Conservation (phyloP, 1,140 invertebrate species). For the Armadillidium nasatum region DNA sequence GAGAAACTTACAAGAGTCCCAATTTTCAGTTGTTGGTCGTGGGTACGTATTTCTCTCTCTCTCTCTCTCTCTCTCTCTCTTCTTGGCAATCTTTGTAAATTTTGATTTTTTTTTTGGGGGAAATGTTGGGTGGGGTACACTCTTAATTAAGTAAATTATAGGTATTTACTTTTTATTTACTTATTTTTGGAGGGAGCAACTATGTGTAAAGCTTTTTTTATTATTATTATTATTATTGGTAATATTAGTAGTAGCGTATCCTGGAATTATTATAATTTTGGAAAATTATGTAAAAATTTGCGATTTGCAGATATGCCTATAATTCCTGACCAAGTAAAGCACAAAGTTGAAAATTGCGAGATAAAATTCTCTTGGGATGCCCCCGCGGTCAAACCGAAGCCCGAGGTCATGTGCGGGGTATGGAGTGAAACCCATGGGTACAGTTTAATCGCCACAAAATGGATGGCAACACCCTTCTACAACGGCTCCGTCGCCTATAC, state of each 20-base stretch:
- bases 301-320: not conserved
- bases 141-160: too few species aligned
- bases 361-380: conserved; percentile 25
- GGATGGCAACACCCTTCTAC: conserved; percentile 24
- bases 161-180: too few species aligned
- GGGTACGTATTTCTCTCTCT: not conserved
- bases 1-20: not conserved
- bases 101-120: too few species aligned
- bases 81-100: too few species aligned
- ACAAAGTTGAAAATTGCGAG: conserved; percentile 24
- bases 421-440: conserved; percentile 20
- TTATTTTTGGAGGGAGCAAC: too few species aligned
- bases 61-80: too few species aligned
- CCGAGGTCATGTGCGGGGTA: conserved; percentile 21
- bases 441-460: conserved; percentile 17
- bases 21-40: not conserved
- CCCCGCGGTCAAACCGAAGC: conserved; percentile 22
- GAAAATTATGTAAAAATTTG: not conserved
- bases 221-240: too few species aligned
- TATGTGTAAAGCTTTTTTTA: too few species aligned
- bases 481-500: conserved; percentile 27
- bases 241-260: too few species aligned
- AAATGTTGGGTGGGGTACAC: too few species aligned
- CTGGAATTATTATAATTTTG: too few species aligned
- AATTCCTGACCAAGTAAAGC: not conserved